These are phyloP conservation scores for Eonycteris spelaea DNA, from an alignment of 2,113 vertebrate genomes.

Conservation along the genomic window DNA sequence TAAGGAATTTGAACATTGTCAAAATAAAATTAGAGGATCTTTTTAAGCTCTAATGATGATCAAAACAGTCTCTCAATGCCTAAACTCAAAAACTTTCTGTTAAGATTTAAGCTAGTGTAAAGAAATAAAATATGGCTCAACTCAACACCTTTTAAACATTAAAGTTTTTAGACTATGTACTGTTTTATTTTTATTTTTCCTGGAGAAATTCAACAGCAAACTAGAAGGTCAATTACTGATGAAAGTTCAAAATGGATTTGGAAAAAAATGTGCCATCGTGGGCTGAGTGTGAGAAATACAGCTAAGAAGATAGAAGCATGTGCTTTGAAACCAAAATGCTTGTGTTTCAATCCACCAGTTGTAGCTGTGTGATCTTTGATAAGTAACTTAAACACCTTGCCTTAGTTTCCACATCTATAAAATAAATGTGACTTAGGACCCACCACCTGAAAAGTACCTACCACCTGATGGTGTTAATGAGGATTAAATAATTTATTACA, in stretches of 20 bases:
- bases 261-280: not conserved
- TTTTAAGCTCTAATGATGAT: not conserved
- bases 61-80: not conserved
- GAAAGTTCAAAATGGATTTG: not conserved
- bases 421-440: not conserved
- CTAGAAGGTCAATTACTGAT: not conserved
- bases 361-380: not conserved
- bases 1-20: not conserved
- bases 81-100: not conserved
- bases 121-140: not conserved
- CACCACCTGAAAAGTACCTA: not conserved
- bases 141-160: not conserved
- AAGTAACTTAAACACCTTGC: not conserved
- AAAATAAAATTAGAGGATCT: not conserved
- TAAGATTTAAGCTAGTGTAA: not conserved
- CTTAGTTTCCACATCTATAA: not conserved
- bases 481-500: not conserved
- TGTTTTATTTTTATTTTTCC: no score
- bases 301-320: not conserved
- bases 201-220: not conserved
- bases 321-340: not conserved
- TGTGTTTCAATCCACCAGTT: not conserved
- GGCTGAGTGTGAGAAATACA: not conserved
- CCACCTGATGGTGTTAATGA: not conserved
- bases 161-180: not conserved